Conservation (phyloP, 2,113 vertebrate genomes). For the Tapirus terrestris region DNA sequence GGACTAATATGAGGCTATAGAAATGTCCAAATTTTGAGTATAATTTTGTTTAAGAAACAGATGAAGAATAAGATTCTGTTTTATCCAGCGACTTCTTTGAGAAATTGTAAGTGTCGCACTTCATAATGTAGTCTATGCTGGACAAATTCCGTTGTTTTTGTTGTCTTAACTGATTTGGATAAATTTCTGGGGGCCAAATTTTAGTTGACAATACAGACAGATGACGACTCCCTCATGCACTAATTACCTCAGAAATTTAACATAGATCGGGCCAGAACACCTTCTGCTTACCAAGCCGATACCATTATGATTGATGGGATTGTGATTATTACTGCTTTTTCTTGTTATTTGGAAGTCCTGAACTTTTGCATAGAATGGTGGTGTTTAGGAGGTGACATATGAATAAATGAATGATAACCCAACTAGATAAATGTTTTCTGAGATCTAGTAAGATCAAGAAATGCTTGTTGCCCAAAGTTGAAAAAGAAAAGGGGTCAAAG, state of each 20-base stretch:
- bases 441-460: neutral
- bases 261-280: neutral
- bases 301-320: neutral
- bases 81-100: neutral
- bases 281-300: neutral
- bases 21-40: neutral
- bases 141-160: neutral
- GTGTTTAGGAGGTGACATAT: neutral
- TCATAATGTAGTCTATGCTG: neutral
- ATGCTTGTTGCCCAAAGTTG: neutral
- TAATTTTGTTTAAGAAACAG: neutral
- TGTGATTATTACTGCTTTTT: neutral
- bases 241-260: neutral
- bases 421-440: neutral
- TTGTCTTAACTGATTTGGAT: neutral
- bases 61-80: neutral
- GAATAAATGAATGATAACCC: neutral
- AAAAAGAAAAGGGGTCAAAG: neutral
- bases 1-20: neutral
- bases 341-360: neutral
- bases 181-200: neutral
- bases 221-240: neutral
- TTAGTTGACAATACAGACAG: neutral
- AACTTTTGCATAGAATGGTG: neutral
- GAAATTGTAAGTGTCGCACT: neutral